A percentile compares a stretch with the other conserved stretches of the same genome.
phyloP scores from a whole-genome alignment of 2,113 vertebrate genomes.

The Merops nubicus region DNA sequence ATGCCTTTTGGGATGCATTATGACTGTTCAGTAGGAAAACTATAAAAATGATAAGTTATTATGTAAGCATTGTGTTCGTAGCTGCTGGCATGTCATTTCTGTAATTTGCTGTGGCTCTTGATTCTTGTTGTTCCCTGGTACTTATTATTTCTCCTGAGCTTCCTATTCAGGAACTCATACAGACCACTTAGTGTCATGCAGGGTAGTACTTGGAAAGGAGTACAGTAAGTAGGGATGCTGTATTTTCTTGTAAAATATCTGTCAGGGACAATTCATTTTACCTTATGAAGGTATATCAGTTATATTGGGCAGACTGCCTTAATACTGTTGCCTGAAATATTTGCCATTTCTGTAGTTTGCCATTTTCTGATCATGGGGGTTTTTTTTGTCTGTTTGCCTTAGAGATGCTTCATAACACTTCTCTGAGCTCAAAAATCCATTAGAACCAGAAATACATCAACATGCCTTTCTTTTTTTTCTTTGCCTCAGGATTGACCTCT shows the following conservation, averaged over 20 bases:
- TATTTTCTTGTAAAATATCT: slow-evolving; percentile 50
- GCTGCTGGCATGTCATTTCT: background rate
- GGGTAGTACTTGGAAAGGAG: slow-evolving; percentile 44
- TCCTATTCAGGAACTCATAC: slow-evolving; percentile 49
- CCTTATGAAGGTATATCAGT: background rate
- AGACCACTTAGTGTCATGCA: slow-evolving; percentile 48
- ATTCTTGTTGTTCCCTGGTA: slow-evolving; percentile 64
- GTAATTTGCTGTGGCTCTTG: slow-evolving; percentile 60
- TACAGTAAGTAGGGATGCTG: slow-evolving; percentile 17
- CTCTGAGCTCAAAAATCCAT: background rate
- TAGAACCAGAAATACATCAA: slow-evolving; percentile 22
- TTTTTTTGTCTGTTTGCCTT: background rate
- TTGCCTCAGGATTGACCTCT: slow-evolving; percentile 87
- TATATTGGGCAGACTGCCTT: background rate
- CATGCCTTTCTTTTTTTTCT: slow-evolving; percentile 55
- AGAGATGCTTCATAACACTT: background rate
- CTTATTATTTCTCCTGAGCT: slow-evolving; percentile 60
- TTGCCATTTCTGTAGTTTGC: background rate
- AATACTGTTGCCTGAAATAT: background rate
- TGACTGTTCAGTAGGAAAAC: slow-evolving; percentile 54
- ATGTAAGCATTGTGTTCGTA: slow-evolving; percentile 49
- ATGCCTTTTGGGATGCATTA: slow-evolving; percentile 38
- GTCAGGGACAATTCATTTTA: background rate
- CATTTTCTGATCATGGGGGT: background rate
- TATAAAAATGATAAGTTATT: slow-evolving; percentile 48